Evolutionary conservation across 2,888 invertebrate species (phyloP).

Genomic region (Strigamia maritima): DNA sequence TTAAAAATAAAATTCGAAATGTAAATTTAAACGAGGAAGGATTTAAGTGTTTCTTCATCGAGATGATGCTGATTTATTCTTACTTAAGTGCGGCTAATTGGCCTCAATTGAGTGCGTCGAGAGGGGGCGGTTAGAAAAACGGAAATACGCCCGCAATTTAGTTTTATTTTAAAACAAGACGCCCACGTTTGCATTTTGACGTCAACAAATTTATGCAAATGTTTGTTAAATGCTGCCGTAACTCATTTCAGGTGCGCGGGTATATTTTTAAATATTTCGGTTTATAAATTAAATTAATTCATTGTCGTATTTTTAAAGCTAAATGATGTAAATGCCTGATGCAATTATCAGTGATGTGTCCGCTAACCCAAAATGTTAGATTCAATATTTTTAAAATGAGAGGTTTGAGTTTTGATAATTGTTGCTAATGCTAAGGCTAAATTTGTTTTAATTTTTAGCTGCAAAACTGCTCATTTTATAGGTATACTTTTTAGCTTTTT

Average conservation of each 20-base stretch:
- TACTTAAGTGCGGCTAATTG: constrained; percentile 15
- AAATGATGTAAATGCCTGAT: too few relatives aligned
- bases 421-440: too few relatives aligned
- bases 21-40: constrained; percentile 9
- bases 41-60: constrained; percentile 19
- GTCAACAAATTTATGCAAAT: constrained; percentile 12
- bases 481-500: too few relatives aligned
- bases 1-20: not conserved
- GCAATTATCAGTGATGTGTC: too few relatives aligned
- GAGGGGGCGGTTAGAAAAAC: constrained; percentile 14
- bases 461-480: too few relatives aligned
- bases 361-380: too few relatives aligned
- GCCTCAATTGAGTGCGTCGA: constrained; percentile 23
- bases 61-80: constrained; percentile 19
- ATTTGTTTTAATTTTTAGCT: too few relatives aligned
- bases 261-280: not conserved
- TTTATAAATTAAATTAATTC: not conserved
- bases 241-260: not conserved
- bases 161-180: constrained; percentile 16
- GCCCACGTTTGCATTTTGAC: constrained; percentile 5
- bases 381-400: too few relatives aligned
- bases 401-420: too few relatives aligned
- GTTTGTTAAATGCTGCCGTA: not conserved
- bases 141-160: constrained; percentile 3
- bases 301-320: too few relatives aligned